Base-by-base conservation (phyloP, 2,113 vertebrate genomes). In the Rhegmatorhina hoffmannsi region DNA sequence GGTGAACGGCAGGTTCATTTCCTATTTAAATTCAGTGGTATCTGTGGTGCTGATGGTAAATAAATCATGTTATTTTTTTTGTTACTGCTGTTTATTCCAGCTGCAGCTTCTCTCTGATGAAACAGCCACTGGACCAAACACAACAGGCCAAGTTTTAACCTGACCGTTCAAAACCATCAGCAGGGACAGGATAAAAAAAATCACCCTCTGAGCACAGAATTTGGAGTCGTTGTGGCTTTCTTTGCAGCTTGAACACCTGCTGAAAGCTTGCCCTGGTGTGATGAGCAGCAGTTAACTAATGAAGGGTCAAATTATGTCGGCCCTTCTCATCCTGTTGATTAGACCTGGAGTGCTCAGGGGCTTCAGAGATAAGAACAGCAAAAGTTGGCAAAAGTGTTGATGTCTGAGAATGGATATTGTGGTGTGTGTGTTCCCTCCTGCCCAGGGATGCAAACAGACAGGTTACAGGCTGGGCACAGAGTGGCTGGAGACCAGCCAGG, bases 11-110 rank as follows among this genome's bases (percentile, higher is more conserved):
- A 86, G 49, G 19, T 74, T 92, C 81, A 66, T 74, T 72, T 94
- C 40, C 3, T 80, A 95, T 91, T 94, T 93, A 95, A 95, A 96
- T 94, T 84, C 44, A 28, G 93, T 74, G 94, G 91, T 63, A 34
- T 92, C 52, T 94, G 84, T 77, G 92, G 93, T 86, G 49, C 68
- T 59, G 72, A 53, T 63, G 90, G 72, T 91, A 91, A 93, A 83
- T 92, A 95, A 94, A 94, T 86, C 15, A 24, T 15, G 36, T 5
- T 43, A 0, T 13, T 47, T 53, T 84, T 86, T 84, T 40, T 40
- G 13, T 55, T 18, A 0, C 53, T 58, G 31, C 34, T 1, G 1
- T 38, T 78, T 72, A 28, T 49, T 56, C 70, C 90, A 90, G 49
- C 62, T 96, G 69, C 63, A 69, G 44, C 20, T 78, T 75, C 13